These are phyloP conservation scores for Pseudolaguvia tuberculata DNA, from an alignment of 2,113 vertebrate species.

Conservation along the genomic window DNA sequence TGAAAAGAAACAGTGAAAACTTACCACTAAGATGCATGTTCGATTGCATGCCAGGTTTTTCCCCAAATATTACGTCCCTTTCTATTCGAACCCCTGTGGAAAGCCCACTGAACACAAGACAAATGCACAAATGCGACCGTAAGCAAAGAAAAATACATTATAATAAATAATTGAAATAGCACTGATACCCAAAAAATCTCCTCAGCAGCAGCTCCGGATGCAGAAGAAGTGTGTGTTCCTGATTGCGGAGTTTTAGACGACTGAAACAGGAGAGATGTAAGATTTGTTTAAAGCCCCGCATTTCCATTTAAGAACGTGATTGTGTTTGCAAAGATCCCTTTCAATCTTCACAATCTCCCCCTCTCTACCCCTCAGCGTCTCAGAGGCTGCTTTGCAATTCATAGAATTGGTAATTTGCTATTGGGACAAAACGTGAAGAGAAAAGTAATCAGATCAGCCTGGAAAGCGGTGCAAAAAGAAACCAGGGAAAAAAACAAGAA, in stretches of 20 bases:
- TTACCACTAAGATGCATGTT: constrained; percentile 63
- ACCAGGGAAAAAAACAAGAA: constrained; percentile 63
- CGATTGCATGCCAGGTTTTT: constrained; percentile 53
- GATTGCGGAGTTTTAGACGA: constrained; percentile 79
- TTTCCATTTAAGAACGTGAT: constrained; percentile 86
- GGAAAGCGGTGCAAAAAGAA: constrained; percentile 66
- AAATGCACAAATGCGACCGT: constrained; percentile 62
- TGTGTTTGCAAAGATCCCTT: constrained; percentile 86
- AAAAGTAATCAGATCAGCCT: constrained; percentile 85
- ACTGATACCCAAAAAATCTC: constrained; percentile 60
- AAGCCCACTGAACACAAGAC: constrained; percentile 59
- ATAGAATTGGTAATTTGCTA: constrained; percentile 90
- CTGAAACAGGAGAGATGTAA: constrained; percentile 81
- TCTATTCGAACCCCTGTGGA: constrained; percentile 59
- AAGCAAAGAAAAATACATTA: constrained; percentile 57
- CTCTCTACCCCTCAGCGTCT: constrained; percentile 76
- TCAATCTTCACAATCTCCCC: constrained; percentile 74
- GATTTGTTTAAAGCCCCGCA: constrained; percentile 82
- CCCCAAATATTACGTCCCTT: constrained; percentile 49
- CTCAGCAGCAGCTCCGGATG: constrained; percentile 56
- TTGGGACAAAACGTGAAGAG: constrained; percentile 86
- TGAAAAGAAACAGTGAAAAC: constrained; percentile 55
- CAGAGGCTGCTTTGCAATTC: constrained; percentile 85
- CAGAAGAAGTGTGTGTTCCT: constrained; percentile 67
- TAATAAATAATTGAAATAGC: constrained; percentile 73